A percentile compares a stretch with the other conserved stretches of the same genome.
phyloP scores from a whole-genome alignment of 2,888 invertebrate species.

The Labia minor region DNA sequence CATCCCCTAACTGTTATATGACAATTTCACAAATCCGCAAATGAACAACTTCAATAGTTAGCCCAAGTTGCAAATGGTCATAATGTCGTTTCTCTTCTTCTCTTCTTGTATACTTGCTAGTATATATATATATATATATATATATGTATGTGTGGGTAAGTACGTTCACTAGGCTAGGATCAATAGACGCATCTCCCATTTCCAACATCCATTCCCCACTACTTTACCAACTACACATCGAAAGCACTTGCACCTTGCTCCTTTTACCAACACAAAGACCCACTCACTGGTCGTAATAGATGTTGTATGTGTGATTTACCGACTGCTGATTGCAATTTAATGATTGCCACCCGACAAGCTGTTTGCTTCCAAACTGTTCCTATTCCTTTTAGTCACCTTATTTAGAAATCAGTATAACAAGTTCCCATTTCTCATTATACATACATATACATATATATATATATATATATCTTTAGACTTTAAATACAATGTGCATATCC shows the following conservation, averaged over 20 bases:
- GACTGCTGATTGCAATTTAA: constrained; percentile 7
- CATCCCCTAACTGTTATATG: neutral
- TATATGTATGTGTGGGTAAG: too few relatives aligned
- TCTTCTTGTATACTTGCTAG: neutral
- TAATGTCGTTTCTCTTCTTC: neutral
- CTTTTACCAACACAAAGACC: neutral
- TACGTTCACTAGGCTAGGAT: neutral
- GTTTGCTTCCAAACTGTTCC: neutral
- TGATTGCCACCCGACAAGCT: neutral
- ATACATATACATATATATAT: too few relatives aligned
- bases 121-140: too few relatives aligned
- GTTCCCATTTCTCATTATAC: too few relatives aligned
- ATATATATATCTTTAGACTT: too few relatives aligned
- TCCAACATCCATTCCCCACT: neutral
- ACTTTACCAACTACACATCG: neutral
- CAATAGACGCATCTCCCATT: neutral
- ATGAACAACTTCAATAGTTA: constrained; percentile 1
- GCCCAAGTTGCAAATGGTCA: constrained; percentile 3
- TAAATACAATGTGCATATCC: too few relatives aligned
- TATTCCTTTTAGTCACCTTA: too few relatives aligned
- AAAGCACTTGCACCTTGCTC: neutral
- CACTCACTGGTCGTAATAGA: neutral
- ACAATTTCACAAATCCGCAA: neutral
- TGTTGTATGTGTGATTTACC: neutral
- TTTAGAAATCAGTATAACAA: too few relatives aligned